These are phyloP conservation scores for Dolichomitus sp. DNA, from an alignment of 2,888 invertebrate species.

Conservation along the genomic window DNA sequence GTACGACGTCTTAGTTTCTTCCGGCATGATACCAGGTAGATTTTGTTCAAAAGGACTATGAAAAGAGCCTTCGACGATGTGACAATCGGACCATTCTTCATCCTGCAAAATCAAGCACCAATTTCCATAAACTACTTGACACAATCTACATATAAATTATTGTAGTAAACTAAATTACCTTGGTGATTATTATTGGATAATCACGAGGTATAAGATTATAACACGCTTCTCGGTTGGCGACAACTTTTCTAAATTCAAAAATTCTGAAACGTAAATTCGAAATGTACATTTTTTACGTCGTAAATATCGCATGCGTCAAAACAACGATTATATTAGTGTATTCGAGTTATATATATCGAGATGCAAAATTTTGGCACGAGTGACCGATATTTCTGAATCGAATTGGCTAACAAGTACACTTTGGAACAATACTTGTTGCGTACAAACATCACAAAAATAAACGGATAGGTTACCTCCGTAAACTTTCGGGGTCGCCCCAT, in stretches of 20 bases:
- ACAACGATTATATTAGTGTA: not conserved
- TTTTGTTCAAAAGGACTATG: conserved; percentile 93
- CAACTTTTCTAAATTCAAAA: conserved; percentile 95
- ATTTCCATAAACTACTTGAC: conserved; percentile 21
- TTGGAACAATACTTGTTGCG: conserved; percentile 23
- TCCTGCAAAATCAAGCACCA: conserved; percentile 87
- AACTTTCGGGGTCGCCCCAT: conserved; percentile 97
- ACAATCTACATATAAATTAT: not conserved
- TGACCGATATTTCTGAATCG: not conserved
- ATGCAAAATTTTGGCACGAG: not conserved
- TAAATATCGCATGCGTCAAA: not conserved
- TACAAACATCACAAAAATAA: not conserved
- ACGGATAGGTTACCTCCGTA: conserved; percentile 90
- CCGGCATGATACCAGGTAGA: conserved; percentile 95
- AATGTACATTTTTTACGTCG: not conserved
- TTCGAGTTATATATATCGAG: not conserved
- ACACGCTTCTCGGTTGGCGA: conserved; percentile 94
- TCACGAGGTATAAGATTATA: conserved; percentile 93
- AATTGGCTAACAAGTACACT: conserved; percentile 2
- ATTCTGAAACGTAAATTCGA: conserved; percentile 90
- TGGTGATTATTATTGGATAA: conserved; percentile 95
- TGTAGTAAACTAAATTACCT: conserved; percentile 87
- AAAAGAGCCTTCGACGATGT: conserved; percentile 95
- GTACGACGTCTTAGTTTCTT: conserved; percentile 93
- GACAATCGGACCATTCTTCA: conserved; percentile 91